phyloP scores from a whole-genome alignment of 2,113 vertebrate genomes.

The Marcusenius ussheri region DNA sequence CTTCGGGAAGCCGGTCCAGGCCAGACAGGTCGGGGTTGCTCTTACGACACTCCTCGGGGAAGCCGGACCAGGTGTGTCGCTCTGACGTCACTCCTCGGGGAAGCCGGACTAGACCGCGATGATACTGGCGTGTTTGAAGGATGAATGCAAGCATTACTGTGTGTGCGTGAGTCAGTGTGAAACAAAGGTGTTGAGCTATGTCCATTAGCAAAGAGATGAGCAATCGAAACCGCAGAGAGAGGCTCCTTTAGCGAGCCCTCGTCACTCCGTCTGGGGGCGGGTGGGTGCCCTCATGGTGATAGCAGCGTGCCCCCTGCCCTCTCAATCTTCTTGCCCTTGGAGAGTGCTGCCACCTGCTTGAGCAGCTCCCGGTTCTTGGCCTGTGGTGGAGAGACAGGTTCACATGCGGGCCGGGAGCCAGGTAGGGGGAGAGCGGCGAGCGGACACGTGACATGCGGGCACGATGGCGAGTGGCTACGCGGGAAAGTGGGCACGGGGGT shows the following conservation, averaged over 20 bases:
- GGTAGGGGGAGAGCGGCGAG: background rate
- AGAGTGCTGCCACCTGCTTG: constrained; percentile 94
- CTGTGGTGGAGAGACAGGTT: constrained; percentile 48
- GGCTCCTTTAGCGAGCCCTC: background rate
- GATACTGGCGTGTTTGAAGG: background rate
- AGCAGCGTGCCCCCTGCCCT: constrained; percentile 84
- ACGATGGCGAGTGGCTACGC: background rate
- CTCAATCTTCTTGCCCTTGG: constrained; percentile 98
- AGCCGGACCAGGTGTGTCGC: background rate
- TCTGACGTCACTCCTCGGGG: no score
- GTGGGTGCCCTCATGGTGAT: constrained; percentile 68
- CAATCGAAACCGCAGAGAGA: background rate
- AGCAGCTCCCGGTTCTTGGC: constrained; percentile 94
- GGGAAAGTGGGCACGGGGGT: no score
- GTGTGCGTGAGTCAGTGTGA: background rate
- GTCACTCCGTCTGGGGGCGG: background rate
- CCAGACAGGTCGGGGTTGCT: no score
- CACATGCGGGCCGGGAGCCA: no score
- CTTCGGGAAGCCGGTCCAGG: no score
- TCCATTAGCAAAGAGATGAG: background rate
- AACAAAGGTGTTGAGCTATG: background rate
- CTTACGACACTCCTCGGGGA: background rate
- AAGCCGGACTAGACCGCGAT: background rate
- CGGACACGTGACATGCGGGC: background rate
- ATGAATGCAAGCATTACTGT: background rate